Evolutionary conservation across 2,113 vertebrate species (phyloP).

Genomic region (Paracanthobrama guichenoti): DNA sequence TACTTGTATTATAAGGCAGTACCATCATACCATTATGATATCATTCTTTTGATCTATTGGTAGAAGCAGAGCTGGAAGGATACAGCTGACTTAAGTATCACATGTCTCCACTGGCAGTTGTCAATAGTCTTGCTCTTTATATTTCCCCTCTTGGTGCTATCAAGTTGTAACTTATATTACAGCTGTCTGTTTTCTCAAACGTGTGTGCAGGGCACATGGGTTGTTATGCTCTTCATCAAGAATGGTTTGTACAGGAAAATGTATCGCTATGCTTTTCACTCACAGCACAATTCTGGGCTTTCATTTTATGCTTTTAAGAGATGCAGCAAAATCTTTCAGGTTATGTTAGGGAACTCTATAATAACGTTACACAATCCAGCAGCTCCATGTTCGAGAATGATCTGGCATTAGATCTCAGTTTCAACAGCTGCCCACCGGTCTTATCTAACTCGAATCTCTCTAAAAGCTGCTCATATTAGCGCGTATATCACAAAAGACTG

Average conservation of each 20-base stretch:
- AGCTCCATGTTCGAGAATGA: neutral
- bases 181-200: constrained; percentile 21
- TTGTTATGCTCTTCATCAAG: neutral
- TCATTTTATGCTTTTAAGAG: neutral
- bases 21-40: neutral
- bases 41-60: constrained; percentile 12
- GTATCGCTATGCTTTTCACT: neutral
- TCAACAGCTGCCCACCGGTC: constrained; percentile 18
- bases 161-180: constrained; percentile 19
- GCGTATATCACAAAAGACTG: neutral
- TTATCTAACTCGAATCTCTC: constrained; percentile 8
- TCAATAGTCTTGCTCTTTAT: neutral
- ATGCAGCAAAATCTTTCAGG: neutral
- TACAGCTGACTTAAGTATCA: constrained; percentile 22
- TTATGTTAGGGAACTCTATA: neutral
- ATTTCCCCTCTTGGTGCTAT: neutral
- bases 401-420: neutral
- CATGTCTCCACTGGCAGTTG: constrained; percentile 7
- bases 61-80: neutral
- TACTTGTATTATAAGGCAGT: no score
- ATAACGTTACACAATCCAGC: constrained; percentile 6
- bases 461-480: constrained; percentile 32
- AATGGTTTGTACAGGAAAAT: neutral
- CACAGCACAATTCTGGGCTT: neutral
- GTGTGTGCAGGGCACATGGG: neutral